Evolutionary conservation across 2,888 invertebrate species (phyloP), one percentile per base, ranked within the genome.

Genomic region (Smittia sp.): DNA sequence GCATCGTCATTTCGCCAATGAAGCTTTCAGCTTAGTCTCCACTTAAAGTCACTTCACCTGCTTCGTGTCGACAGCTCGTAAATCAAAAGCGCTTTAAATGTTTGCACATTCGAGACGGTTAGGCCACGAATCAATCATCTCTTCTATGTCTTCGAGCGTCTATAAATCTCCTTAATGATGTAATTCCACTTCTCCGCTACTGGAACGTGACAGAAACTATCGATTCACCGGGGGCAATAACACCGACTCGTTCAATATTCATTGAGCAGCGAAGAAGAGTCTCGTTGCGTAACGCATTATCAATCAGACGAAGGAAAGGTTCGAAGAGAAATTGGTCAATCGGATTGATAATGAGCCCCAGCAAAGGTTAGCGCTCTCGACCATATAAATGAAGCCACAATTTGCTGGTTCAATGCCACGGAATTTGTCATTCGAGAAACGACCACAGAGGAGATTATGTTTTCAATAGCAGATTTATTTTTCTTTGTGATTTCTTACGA

Each of bases 381-480:
- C 18, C 58, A 46, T 22, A 58, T 58, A 58, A 58, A 58, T 58
- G 18, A 58, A 58, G 58, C 58, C 46, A 46, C 58, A 20, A 22
- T 58, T 58, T 58, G 58, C 18, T 13, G 22, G 58, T 58, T 58
- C 58, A 58, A 58, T 58, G 58, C 20, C 58, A 58, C 18, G 18
- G 22, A 4, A 58, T 58, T 58, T 20, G n/a, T 58, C 58, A 20
- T 58, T 58, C 58, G 22, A 58, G n/a, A n/a, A 11, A 46, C 46
- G 46, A n/a, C 46, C n/a, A n/a, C 46, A 15, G 46, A 32, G 32
- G 9, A 32, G 11, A n/a, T 46, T 46, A 46, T 58, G 18, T 58
- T 58, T 58, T 58, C 58, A 58, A 58, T 58, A 58, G n/a, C 58
- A 58, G 22, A 58, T 58, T 46, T 15, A 46, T 46, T 46, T 46